phyloP scores from a whole-genome alignment of 1,140 invertebrate genomes.

The Drosophila pallidifrons region DNA sequence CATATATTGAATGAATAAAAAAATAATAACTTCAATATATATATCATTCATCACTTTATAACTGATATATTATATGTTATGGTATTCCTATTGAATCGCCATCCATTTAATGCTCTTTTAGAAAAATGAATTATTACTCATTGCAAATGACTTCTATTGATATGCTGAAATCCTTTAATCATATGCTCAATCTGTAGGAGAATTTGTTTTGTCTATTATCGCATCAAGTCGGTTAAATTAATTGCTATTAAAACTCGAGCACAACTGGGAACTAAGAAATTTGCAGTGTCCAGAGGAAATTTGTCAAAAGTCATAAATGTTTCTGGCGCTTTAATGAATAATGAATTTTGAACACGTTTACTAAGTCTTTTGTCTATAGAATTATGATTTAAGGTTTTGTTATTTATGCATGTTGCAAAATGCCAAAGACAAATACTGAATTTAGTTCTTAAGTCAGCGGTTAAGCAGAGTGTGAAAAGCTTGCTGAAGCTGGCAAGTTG shows the following conservation, averaged over 20 bases:
- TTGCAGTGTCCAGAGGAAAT: constrained; percentile 11
- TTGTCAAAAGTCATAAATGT: constrained; percentile 10
- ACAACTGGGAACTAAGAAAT: constrained; percentile 1
- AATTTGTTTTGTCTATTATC: not conserved
- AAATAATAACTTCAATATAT: too few species aligned
- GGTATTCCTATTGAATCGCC: too few species aligned
- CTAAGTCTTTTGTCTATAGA: not conserved
- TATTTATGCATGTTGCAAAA: constrained; percentile 14
- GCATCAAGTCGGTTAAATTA: constrained; percentile 9
- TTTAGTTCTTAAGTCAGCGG: constrained; percentile 2
- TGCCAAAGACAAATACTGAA: constrained; percentile 15
- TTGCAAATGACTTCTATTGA: not conserved
- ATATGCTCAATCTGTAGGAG: not conserved
- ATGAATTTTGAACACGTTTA: not conserved
- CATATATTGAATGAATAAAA: too few species aligned
- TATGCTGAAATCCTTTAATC: not conserved
- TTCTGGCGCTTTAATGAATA: not conserved
- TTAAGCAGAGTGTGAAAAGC: not conserved
- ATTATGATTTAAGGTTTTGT: constrained; percentile 7
- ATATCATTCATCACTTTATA: too few species aligned
- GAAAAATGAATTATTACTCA: not conserved
- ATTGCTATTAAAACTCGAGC: constrained; percentile 19
- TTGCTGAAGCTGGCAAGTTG: not conserved
- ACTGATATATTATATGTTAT: too few species aligned
- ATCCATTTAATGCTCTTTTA: too few species aligned